A percentile compares a stretch with the other conserved stretches of the same genome.
These are phyloP conservation scores for Cochlearius cochlearius DNA, from an alignment of 2,113 vertebrate species.

Conservation along the genomic window DNA sequence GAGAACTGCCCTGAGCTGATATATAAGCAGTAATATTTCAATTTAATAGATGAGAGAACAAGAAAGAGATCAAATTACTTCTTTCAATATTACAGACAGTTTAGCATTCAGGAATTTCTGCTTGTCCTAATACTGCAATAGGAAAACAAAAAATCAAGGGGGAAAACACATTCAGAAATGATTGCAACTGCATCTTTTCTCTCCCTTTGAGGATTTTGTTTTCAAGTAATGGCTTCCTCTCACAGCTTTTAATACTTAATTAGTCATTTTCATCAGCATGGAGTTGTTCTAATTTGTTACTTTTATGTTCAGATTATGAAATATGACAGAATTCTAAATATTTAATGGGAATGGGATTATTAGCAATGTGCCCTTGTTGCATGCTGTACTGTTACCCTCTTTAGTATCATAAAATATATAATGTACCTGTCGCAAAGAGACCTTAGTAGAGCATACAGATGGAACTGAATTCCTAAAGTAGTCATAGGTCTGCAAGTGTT, in stretches of 20 bases:
- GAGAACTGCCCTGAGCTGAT: background rate
- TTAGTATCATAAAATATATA: constrained; percentile 2
- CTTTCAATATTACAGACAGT: background rate
- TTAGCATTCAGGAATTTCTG: background rate
- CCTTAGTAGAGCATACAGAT: background rate
- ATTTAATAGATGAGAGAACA: background rate
- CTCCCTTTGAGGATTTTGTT: background rate
- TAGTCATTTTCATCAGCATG: background rate
- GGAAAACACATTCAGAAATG: background rate
- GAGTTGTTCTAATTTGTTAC: constrained; percentile 7
- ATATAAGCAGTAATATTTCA: background rate
- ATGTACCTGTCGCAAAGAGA: background rate
- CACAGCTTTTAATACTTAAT: background rate
- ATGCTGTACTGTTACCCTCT: background rate
- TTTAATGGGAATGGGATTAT: constrained; percentile 19
- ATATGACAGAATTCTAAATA: constrained; percentile 21
- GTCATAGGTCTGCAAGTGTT: background rate
- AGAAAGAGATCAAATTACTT: background rate
- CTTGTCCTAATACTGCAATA: background rate
- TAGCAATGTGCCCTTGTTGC: background rate
- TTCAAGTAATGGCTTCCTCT: background rate
- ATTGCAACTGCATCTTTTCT: background rate
- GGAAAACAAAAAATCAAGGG: background rate
- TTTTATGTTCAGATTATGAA: background rate
- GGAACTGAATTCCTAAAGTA: constrained; percentile 24